phyloP scores from a whole-genome alignment of 2,113 vertebrate species.

The Aldabrachelys gigantea region DNA sequence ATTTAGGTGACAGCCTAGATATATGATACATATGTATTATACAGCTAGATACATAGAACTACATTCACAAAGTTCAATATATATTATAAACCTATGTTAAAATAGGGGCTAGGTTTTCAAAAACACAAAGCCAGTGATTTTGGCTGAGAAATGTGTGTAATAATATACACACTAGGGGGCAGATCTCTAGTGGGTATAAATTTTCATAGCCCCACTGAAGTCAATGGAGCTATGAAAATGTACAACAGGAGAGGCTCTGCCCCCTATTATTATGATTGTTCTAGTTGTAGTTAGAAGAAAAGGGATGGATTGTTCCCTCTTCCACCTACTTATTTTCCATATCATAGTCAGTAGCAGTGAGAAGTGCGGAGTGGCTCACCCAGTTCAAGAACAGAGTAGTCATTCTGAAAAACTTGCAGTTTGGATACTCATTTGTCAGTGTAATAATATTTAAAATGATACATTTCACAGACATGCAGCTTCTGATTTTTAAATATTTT shows the following conservation, averaged over 20 bases:
- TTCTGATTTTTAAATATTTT: neutral
- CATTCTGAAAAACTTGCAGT: neutral
- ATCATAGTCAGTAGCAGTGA: neutral
- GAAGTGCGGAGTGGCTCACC: neutral
- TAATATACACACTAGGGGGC: neutral
- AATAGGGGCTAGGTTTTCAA: neutral
- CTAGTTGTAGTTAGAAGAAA: neutral
- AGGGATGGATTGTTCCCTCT: neutral
- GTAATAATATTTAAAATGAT: neutral
- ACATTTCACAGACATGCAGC: neutral
- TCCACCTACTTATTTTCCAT: neutral
- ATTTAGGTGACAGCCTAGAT: constrained; percentile 6
- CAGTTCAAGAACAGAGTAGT: neutral
- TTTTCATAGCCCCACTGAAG: neutral
- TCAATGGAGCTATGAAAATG: neutral
- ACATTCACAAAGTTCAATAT: neutral
- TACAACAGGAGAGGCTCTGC: neutral
- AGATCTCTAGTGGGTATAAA: rapidly evolving
- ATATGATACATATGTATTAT: neutral
- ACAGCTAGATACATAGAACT: neutral
- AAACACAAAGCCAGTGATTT: constrained; percentile 4
- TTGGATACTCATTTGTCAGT: neutral
- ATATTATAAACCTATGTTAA: neutral
- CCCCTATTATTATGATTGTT: neutral
- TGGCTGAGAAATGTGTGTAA: neutral